Percentiles rank a stretch among this genome's conserved stretches.
phyloP scores from a whole-genome alignment of 1,140 invertebrate genomes.

The Neodiprion fabricii region DNA sequence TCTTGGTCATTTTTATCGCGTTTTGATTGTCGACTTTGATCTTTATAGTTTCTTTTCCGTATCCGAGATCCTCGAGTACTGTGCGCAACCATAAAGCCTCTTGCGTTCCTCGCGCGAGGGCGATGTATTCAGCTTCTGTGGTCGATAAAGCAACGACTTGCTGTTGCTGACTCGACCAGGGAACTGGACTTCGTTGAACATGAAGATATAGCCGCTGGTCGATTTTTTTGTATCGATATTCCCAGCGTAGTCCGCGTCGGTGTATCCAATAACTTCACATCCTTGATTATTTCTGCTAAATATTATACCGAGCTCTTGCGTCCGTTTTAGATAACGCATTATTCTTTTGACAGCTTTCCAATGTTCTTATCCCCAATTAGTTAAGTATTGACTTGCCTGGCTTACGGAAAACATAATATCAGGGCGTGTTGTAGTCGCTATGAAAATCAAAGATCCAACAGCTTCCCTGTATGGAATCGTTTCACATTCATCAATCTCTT shows the following conservation, averaged over 20 bases:
- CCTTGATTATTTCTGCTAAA: conserved; percentile 4
- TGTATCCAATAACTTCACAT: conserved; percentile 1
- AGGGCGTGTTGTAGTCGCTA: conserved; percentile 43
- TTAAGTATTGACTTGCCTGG: conserved; percentile 17
- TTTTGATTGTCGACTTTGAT: conserved; percentile 10
- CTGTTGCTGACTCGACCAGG: conserved; percentile 25
- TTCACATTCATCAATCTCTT: conserved; percentile 16
- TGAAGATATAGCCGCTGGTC: conserved; percentile 16
- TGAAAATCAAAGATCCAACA: conserved; percentile 47
- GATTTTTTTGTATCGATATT: conserved; percentile 17
- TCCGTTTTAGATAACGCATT: conserved; percentile 28
- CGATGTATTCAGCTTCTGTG: too few species aligned
- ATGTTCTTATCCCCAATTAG: conserved; percentile 16
- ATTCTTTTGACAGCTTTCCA: conserved; percentile 25
- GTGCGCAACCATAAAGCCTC: conserved; percentile 9
- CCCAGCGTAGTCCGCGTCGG: conserved; percentile 19
- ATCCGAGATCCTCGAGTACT: background rate
- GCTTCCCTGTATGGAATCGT: conserved; percentile 35
- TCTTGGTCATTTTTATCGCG: conserved; percentile 8
- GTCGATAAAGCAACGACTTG: conserved; percentile 16
- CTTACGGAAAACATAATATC: conserved; percentile 40
- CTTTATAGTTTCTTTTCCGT: background rate
- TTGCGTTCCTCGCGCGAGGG: conserved; percentile 1
- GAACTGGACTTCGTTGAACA: conserved; percentile 10
- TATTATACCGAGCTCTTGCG: conserved; percentile 12